These are phyloP conservation scores for Nerophis lumbriciformis DNA, from an alignment of 2,113 vertebrate species.

Conservation along the genomic window DNA sequence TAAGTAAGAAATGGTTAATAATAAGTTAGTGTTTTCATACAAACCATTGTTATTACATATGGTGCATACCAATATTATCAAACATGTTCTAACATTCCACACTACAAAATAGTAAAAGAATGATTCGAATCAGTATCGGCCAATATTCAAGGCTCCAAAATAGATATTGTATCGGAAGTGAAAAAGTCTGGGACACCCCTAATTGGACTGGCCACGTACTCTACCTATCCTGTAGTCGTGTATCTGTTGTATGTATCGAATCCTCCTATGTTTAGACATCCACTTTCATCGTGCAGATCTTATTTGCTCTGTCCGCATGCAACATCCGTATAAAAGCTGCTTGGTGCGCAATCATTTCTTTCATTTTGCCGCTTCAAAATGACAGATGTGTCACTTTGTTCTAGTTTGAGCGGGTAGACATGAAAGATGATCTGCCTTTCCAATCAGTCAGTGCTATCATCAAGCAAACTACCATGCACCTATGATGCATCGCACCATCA, in stretches of 20 bases:
- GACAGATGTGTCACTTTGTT: slow-evolving; percentile 39
- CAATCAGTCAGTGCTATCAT: slow-evolving; percentile 30
- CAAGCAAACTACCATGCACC: slow-evolving; percentile 16
- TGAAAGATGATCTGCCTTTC: slow-evolving; percentile 32
- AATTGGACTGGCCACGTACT: background rate
- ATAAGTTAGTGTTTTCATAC: too few species aligned
- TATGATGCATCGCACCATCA: slow-evolving; percentile 20
- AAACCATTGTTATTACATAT: too few species aligned
- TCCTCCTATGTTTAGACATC: slow-evolving; percentile 19
- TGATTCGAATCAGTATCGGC: too few species aligned
- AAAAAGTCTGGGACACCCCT: too few species aligned
- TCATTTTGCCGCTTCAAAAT: slow-evolving; percentile 28
- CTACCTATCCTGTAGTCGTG: slow-evolving; percentile 9
- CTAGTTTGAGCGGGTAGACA: slow-evolving; percentile 29
- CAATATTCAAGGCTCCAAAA: background rate
- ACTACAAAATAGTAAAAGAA: background rate
- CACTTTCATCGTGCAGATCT: slow-evolving; percentile 11
- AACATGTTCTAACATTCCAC: background rate
- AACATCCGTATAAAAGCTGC: slow-evolving; percentile 26
- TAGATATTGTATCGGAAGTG: background rate
- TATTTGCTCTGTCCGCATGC: slow-evolving; percentile 3
- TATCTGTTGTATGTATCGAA: slow-evolving; percentile 21
- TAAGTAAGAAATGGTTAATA: too few species aligned
- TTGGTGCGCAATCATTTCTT: slow-evolving; percentile 35
- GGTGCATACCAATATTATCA: too few species aligned